Evolutionary conservation across 2,888 invertebrate species (phyloP), one percentile per base, ranked within the genome.

Genomic region (Caenorhabditis macrosperma): DNA sequence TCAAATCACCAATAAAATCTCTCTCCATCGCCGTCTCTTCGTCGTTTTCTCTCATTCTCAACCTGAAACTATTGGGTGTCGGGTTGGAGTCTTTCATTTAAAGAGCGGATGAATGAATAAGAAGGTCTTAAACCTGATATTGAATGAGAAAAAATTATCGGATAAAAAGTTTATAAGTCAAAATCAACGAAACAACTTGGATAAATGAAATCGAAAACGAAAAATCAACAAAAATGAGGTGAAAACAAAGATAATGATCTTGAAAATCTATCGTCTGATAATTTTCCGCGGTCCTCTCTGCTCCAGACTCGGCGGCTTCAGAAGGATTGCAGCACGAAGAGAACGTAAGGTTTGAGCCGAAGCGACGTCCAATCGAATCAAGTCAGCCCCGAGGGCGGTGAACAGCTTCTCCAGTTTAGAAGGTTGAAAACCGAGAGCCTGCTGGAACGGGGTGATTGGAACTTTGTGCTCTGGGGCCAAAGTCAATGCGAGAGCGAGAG

Each of bases 401-500:
- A 84, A 63, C n/a, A 82, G 4, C 84, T 76, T 80, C 24, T 80
- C 80, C 15, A 80, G 15, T 35, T 80, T 80, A 20, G 50, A 57
- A 15, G 71, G 76, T 17, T 61, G 71, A n/a, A 41, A 60, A 5
- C 28, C 26, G 5, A 80, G n/a, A 4, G 66, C 69, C 17, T 44
- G 28, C 24, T 80, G 80, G 26, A 75, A 80, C 9, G 76, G 76
- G 4, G 76, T 71, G 9, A 76, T 17, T 12, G 80, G 80, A n/a
- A 80, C 67, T 63, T 74, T 74, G 44, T 80, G 80, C 35, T 71
- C 80, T 4, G 76, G 75, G 9, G 80, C 80, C 28, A 85, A 50
- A 20, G 82, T 76, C 1, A 84, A 52, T 1, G 85, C 85, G 5
- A 85, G 46, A 22, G 77, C 76, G 17, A 82, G 68, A 7, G 84